These are phyloP conservation scores for Perdita meconis DNA, from an alignment of 2,888 invertebrate genomes.

Conservation along the genomic window DNA sequence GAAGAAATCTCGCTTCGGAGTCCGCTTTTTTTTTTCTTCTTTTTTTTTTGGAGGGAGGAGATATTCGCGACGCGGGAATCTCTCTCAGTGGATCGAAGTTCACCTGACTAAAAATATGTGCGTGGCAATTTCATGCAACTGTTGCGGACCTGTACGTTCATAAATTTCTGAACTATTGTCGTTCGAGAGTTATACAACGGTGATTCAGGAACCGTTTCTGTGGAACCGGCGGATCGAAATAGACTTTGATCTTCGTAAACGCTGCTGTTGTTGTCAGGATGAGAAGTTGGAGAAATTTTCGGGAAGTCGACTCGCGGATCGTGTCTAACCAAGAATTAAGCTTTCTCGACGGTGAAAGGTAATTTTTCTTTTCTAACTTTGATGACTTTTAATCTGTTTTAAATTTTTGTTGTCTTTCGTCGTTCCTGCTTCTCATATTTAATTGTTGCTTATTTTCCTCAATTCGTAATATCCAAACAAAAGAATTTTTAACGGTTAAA, in stretches of 20 bases:
- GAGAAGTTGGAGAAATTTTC: constrained; percentile 6
- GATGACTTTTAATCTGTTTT: not conserved
- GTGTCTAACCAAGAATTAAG: not conserved
- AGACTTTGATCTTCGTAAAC: constrained; percentile 20
- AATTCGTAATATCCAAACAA: no score
- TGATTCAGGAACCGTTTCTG: constrained; percentile 24
- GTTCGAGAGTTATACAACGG: constrained; percentile 13
- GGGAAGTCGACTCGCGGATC: not conserved
- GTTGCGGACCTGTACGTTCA: constrained; percentile 14
- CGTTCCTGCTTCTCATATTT: no score
- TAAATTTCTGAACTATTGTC: constrained; percentile 14
- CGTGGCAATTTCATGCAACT: not conserved
- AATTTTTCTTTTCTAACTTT: not conserved
- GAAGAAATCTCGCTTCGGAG: not conserved
- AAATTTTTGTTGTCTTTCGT: no score
- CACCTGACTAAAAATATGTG: not conserved
- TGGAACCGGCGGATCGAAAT: constrained; percentile 32
- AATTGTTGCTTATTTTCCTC: no score
- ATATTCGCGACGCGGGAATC: not conserved
- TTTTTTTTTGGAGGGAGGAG: not conserved
- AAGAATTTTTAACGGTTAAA: no score
- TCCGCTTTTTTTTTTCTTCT: no score
- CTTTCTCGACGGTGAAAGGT: constrained; percentile 16
- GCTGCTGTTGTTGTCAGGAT: constrained; percentile 7
- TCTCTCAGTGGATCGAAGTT: not conserved